Conservation (phyloP, 2,113 vertebrate species). For the Xyrauchen texanus region DNA sequence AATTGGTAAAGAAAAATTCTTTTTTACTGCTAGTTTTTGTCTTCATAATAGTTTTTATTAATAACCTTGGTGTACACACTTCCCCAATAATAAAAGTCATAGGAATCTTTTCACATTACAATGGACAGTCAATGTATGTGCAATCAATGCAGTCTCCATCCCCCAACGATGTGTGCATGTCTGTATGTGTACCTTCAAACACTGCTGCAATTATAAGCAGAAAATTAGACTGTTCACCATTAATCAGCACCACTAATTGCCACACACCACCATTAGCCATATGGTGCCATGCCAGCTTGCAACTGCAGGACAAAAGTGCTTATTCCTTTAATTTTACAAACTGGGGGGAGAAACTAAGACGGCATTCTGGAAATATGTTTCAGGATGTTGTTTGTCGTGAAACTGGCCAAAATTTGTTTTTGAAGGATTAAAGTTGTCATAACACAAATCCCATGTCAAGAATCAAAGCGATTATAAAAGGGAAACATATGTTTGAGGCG, state of each 20-base stretch:
- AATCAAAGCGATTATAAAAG: constrained; percentile 27
- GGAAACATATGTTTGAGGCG: too few relatives aligned
- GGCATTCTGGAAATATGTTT: constrained; percentile 11
- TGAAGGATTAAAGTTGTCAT: constrained; percentile 42
- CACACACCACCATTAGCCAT: constrained; percentile 96
- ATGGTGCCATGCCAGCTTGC: constrained; percentile 95
- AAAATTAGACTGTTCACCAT: constrained; percentile 94
- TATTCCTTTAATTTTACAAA: constrained; percentile 55
- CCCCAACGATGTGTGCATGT: not conserved
- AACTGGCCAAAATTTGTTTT: constrained; percentile 22
- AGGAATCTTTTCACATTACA: not conserved
- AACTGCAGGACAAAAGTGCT: constrained; percentile 80
- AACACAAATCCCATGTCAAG: constrained; percentile 35
- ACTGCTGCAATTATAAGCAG: constrained; percentile 91
- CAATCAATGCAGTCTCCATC: not conserved
- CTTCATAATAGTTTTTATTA: too few relatives aligned
- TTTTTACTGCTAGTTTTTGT: too few relatives aligned
- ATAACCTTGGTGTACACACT: not conserved
- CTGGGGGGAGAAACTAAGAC: not conserved
- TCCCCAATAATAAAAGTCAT: constrained; percentile 43
- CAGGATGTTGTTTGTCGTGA: constrained; percentile 22
- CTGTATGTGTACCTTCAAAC: constrained; percentile 66
- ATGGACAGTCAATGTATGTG: constrained; percentile 13
- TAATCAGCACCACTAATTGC: constrained; percentile 98
- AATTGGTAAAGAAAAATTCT: too few relatives aligned